Base-by-base conservation (phyloP, 2,113 vertebrate species). In the Nothocercus nigrocapillus region DNA sequence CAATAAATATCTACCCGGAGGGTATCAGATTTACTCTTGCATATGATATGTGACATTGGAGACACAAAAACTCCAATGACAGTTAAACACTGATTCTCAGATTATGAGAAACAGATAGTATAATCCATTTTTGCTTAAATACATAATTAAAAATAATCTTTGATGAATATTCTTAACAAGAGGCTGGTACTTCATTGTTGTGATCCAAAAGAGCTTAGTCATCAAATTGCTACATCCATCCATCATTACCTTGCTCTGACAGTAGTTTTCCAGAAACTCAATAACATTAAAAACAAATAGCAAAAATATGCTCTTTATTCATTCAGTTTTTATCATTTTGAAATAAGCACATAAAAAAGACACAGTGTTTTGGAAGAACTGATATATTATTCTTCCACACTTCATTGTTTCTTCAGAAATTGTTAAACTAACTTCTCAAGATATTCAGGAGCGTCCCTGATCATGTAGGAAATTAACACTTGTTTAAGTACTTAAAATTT, bases 351-450 rank as follows among this genome's bases (percentile, higher is more conserved):
- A 3, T 12, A 58, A 76, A n/a, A 85, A 85, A 67, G 70, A 22
- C 11, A 21, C 76, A 67, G 44, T 44, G 5, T 77, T 79, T 45
- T 77, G 11, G 16, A 77, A 91, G 40, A 62, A 85, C 24, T 66
- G 0, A 0, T 32, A 0, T 32, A 18, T 34, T 85, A 34, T 53
- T 9, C 3, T 88, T 77, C 63, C 22, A 59, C 2, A 24, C 38
- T 64, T 6, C 25, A 10, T n/a, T 47, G 1, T 25, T 67, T 11
- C 9, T 40, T 77, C 34, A 51, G n/a, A 69, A 47, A 45, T 2
- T 40, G 12, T 53, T 58, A 82, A 68, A 42, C 38, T 70, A 32
- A 11, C 7, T 75, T 76, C 54, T 53, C 28, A 53, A 21, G 34
- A 17, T 69, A 61, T 25, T 67, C 5, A 5, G 9, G 82, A 82